Evolutionary conservation across 1,140 invertebrate species (phyloP).

Genomic region (Anastrepha obliqua): DNA sequence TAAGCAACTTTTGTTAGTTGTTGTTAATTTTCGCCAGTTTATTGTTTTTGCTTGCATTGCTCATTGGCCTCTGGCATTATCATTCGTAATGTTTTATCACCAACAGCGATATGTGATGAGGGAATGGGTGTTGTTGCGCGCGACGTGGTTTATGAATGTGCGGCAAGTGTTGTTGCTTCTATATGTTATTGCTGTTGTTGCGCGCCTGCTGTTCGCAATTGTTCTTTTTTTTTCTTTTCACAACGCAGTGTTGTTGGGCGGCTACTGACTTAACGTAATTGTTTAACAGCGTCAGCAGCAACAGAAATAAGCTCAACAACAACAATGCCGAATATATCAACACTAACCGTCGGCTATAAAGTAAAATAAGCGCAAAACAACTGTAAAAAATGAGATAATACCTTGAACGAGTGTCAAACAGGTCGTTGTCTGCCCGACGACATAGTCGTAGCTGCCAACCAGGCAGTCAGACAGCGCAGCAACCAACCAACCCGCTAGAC

Average conservation of each 20-base stretch:
- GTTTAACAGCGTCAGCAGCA: not conserved
- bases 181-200: not conserved
- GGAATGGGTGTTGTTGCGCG: not conserved
- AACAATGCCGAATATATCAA: not conserved
- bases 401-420: conserved; percentile 72
- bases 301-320: not conserved
- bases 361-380: conserved; percentile 49
- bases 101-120: not conserved
- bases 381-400: conserved; percentile 69
- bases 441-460: conserved; percentile 3
- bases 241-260: not conserved
- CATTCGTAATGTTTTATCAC: conserved; percentile 30
- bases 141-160: not conserved
- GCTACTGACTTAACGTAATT: conserved; percentile 2
- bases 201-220: not conserved
- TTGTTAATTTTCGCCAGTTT: not conserved
- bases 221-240: not conserved
- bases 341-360: conserved; percentile 20
- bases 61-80: conserved; percentile 36
- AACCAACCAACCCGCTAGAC: not conserved
- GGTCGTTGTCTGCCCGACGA: conserved; percentile 62
- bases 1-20: not conserved
- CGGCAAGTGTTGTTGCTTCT: not conserved
- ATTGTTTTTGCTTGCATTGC: not conserved
- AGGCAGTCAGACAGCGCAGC: not conserved